phyloP scores from a whole-genome alignment of 2,113 vertebrate genomes.

The Paedocypris sp. region DNA sequence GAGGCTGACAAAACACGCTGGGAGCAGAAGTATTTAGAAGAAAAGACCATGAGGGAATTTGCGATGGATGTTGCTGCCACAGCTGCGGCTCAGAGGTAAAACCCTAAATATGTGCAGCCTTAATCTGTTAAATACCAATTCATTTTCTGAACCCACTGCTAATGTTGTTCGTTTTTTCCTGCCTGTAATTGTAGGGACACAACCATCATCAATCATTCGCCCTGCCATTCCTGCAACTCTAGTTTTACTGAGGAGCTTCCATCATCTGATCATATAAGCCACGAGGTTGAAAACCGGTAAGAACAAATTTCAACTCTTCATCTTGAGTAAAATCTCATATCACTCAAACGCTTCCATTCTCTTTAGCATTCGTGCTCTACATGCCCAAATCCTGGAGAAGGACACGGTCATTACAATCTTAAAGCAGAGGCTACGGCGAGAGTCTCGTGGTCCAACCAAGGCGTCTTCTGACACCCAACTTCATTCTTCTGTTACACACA shows the following conservation, averaged over 20 bases:
- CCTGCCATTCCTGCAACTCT: slow-evolving; percentile 76
- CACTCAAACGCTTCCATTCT: fast-evolving
- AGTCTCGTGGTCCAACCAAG: slow-evolving; percentile 63
- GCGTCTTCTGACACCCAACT: slow-evolving; percentile 67
- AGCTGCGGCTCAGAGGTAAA: slow-evolving; percentile 76
- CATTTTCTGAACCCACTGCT: background rate
- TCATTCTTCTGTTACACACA: slow-evolving; percentile 23
- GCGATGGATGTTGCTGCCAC: slow-evolving; percentile 94
- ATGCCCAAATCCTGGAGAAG: slow-evolving; percentile 88
- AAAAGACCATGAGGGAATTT: slow-evolving; percentile 94
- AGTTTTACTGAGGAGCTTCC: slow-evolving; percentile 86
- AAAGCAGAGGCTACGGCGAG: slow-evolving; percentile 75
- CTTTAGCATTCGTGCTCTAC: slow-evolving; percentile 77
- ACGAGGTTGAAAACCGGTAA: slow-evolving; percentile 94
- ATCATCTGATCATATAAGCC: slow-evolving; percentile 68
- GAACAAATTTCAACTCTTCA: background rate
- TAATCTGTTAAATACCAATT: background rate
- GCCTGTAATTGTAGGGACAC: slow-evolving; percentile 64
- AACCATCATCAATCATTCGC: slow-evolving; percentile 90
- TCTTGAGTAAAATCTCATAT: background rate
- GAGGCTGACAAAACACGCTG: slow-evolving; percentile 96
- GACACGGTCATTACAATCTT: slow-evolving; percentile 86
- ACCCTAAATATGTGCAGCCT: background rate
- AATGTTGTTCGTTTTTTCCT: background rate
- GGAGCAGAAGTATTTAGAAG: slow-evolving; percentile 97